Base-by-base conservation (phyloP, 2,113 vertebrate genomes). In the Syngnathus scovelli region DNA sequence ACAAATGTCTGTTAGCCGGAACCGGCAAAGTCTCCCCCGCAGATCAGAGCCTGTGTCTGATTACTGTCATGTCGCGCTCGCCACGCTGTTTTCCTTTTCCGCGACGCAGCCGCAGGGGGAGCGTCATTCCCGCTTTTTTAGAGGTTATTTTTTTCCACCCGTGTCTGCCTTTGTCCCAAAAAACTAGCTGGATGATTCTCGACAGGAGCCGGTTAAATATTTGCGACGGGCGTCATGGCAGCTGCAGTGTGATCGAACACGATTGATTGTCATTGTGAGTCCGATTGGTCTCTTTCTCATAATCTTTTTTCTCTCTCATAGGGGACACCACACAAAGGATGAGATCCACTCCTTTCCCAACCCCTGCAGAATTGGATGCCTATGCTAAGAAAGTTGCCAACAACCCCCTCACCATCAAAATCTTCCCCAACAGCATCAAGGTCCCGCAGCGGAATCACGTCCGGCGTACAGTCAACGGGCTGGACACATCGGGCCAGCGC, bases 271-370 rank as follows among this genome's bases (percentile, higher is more conserved):
- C 41, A 11, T 43, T 12, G 41, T 11, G 41, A 7, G 1, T 43
- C 41, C 3, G 27, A 33, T 33, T 33, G 27, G 27, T 33, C 27
- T 33, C 3, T 33, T 33, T 33, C 27, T 33, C 27, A 21, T 59
- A 4, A 6, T 38, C 1, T 36, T 16, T 16, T 58, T 58, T 36
- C 6, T 77, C 49, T 78, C 75, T 88, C 91, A 3, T 91, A 99
- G 97, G 97, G 96, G 97, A 99, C 94, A 96, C 95, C 95, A 94
- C 95, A 95, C 96, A 96, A 94, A 98, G 98, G 95, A 99, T 99
- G 97, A 98, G 95, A 96, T 94, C 96, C 87, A 93, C 95, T 94
- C 96, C 96, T 90, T 97, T 95, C 93, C 97, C 97, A 89, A 98
- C 96, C 92, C 96, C 97, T 93, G 96, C 97, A 89, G 97, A 99